Conservation (phyloP, 2,888 invertebrate genomes). For the Pseudeuparius sepicola region DNA sequence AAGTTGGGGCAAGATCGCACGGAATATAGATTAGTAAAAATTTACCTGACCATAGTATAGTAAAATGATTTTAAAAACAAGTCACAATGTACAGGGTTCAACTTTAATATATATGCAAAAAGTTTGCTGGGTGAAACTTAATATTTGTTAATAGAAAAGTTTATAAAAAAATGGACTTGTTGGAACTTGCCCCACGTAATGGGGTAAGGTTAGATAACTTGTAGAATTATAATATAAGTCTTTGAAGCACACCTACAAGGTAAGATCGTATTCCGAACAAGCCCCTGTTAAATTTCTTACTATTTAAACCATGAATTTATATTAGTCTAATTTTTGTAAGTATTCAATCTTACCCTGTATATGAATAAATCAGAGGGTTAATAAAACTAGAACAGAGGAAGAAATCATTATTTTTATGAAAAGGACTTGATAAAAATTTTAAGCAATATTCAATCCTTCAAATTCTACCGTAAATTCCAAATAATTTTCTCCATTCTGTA, state of each 20-base stretch:
- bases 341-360: no score
- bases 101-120: slow-evolving; percentile 5
- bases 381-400: slow-evolving; percentile 4
- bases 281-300: slow-evolving; percentile 3
- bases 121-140: background rate
- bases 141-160: slow-evolving; percentile 5
- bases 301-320: no score
- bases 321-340: no score
- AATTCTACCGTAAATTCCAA: slow-evolving; percentile 11
- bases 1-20: slow-evolving; percentile 7
- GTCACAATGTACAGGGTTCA: slow-evolving; percentile 2
- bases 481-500: slow-evolving; percentile 7
- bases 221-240: slow-evolving; percentile 9
- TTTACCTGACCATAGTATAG: background rate
- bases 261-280: slow-evolving; percentile 8
- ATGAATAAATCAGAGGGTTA: no score
- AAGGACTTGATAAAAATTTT: no score
- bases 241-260: slow-evolving; percentile 4
- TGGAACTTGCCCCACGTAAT: slow-evolving; percentile 3
- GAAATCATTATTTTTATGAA: slow-evolving; percentile 1
- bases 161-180: slow-evolving; percentile 6
- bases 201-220: slow-evolving; percentile 7
- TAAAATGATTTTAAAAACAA: slow-evolving; percentile 6
- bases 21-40: slow-evolving; percentile 6
- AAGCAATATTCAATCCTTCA: slow-evolving; percentile 9